Evolutionary conservation across 92 coral and sea anemone species (phyloP), one percentile per base, ranked within the genome.

Genomic region (Phenganax marumi): DNA sequence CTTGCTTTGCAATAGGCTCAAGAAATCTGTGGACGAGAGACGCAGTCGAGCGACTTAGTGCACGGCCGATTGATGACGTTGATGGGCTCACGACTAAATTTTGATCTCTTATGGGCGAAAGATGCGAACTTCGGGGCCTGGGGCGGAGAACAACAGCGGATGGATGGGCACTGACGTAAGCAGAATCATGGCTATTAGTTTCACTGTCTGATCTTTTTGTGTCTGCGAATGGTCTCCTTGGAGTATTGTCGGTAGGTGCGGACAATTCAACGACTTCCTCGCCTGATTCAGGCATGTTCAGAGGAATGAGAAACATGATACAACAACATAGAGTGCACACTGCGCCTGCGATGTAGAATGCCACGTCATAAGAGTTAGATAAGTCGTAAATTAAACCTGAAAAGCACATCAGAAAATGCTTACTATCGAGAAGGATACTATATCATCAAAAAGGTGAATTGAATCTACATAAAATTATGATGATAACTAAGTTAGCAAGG

Each of bases 341-440:
- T 33, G 99, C 99, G 8, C 99, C 99, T 86, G 99, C 97, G 55
- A 96, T 91, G 91, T 92, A 96, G 85, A 96, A 96, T 8, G 99
- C 99, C 23, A 96, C 86, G 89, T 96, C 93, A 51, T 96, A 96
- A 3, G 99, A 96, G 11, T 87, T 84, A 4, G 95, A 92, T 21
- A 82, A 70, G 55, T 92, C 93, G 78, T 96, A 96, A 85, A 96
- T 92, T 52, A 89, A 78, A 53, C 99, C 99, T 96, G 84, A 68
- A 80, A 57, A 58, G 12, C 14, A 83, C 43, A 68, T 65, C 39
- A 25, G 43, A 33, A 33, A 33, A 33, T 33, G 43, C 5, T 33
- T 5, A 33, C 43, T 33, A 33, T 33, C 43, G 43, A 33, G 43
- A 33, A 33, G 43, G 5, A 25, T 1, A 12, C 75, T 46, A 51